These are phyloP conservation scores for Calliopum simillimum DNA, from an alignment of 2,888 invertebrate species.

Conservation along the genomic window DNA sequence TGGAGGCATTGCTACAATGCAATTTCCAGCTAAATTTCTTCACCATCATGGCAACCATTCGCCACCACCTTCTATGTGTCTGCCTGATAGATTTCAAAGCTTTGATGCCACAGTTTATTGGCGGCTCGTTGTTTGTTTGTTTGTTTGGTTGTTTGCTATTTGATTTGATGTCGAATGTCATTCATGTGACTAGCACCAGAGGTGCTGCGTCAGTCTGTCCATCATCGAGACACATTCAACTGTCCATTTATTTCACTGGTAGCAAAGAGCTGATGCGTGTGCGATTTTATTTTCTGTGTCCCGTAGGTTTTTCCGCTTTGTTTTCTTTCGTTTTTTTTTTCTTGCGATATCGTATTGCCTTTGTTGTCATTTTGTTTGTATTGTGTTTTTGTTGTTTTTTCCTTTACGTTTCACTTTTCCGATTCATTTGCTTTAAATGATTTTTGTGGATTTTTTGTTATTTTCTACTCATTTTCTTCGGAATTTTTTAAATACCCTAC, in stretches of 20 bases:
- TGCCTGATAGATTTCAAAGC: no score
- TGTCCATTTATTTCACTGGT: no score
- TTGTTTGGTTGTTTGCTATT: slow-evolving; percentile 1
- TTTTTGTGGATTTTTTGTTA: no score
- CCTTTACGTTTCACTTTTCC: no score
- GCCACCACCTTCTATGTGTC: no score
- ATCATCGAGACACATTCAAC: no score
- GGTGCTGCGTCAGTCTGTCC: not conserved
- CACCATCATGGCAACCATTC: not conserved
- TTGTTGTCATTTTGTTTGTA: no score
- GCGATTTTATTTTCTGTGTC: not conserved
- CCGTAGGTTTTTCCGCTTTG: not conserved
- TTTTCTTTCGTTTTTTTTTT: not conserved
- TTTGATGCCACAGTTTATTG: not conserved
- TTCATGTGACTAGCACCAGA: not conserved
- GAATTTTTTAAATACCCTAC: no score
- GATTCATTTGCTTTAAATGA: no score
- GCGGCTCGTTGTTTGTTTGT: not conserved
- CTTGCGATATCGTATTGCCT: not conserved
- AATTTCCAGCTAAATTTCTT: not conserved
- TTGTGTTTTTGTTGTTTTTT: no score
- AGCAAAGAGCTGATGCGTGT: no score
- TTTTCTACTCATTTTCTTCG: no score
- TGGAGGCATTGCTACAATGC: not conserved
- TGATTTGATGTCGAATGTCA: slow-evolving; percentile 24